phyloP scores from a whole-genome alignment of 2,113 vertebrate species.

The Donacobius atricapilla region DNA sequence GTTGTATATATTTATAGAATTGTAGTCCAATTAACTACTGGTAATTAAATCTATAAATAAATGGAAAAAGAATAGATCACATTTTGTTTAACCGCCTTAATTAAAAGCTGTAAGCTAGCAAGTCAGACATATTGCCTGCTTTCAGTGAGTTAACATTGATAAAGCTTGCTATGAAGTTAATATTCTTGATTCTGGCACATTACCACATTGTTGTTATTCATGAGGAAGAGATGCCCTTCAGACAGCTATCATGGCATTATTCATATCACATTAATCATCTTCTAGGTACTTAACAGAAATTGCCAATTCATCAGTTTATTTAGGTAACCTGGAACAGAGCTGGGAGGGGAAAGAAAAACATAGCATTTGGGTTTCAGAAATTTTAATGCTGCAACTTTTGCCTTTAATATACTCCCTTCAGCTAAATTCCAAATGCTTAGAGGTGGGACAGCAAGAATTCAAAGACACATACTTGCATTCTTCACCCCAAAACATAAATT shows the following conservation, averaged over 20 bases:
- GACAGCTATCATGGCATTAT: background rate
- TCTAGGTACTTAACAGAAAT: slow-evolving; percentile 1
- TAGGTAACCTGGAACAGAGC: background rate
- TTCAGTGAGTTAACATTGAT: background rate
- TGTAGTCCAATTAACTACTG: background rate
- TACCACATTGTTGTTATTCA: background rate
- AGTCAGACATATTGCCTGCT: background rate
- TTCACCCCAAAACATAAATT: background rate
- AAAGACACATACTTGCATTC: background rate
- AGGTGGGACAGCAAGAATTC: background rate
- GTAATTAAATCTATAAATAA: slow-evolving; percentile 34
- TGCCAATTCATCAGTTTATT: background rate
- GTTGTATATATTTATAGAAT: background rate
- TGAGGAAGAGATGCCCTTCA: background rate
- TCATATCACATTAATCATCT: slow-evolving; percentile 2
- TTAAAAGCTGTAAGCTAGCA: background rate
- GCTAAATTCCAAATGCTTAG: background rate
- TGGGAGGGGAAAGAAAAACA: background rate
- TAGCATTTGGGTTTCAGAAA: background rate
- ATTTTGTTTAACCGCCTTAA: slow-evolving; percentile 28
- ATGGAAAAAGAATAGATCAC: background rate
- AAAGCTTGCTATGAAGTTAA: background rate
- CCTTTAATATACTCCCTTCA: background rate
- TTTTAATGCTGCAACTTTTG: background rate
- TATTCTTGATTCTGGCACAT: background rate